These are phyloP conservation scores for Ectobius pallidus DNA, from an alignment of 2,888 invertebrate species.

Conservation along the genomic window DNA sequence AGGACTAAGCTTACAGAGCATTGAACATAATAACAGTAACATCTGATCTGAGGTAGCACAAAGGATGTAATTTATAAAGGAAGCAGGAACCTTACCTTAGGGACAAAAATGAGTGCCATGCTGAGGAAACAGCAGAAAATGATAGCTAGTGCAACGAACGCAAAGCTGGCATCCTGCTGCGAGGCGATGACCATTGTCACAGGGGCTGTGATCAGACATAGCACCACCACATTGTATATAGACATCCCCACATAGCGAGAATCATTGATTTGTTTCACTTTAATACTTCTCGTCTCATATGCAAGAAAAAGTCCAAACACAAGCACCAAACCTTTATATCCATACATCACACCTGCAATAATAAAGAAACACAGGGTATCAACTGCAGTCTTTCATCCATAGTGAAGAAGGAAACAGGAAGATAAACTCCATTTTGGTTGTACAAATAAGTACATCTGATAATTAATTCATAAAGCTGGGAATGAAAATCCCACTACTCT, in stretches of 20 bases:
- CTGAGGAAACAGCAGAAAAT: slow-evolving; percentile 98
- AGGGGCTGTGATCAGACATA: slow-evolving; percentile 97
- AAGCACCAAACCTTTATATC: slow-evolving; percentile 95
- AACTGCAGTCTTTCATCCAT: not conserved
- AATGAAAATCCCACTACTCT: no score
- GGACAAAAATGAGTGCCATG: slow-evolving; percentile 97
- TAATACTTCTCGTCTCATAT: slow-evolving; percentile 97
- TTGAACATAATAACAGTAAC: no score
- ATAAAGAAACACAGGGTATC: slow-evolving; percentile 33
- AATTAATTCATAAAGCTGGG: no score
- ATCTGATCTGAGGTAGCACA: no score
- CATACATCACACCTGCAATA: slow-evolving; percentile 85
- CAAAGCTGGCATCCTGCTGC: slow-evolving; percentile 97
- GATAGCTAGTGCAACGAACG: slow-evolving; percentile 94
- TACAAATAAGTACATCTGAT: no score
- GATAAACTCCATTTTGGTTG: no score
- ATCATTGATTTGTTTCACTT: slow-evolving; percentile 97
- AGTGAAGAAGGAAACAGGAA: no score
- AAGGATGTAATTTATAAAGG: no score
- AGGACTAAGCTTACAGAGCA: no score
- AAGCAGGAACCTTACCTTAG: slow-evolving; percentile 79
- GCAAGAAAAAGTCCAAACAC: slow-evolving; percentile 97
- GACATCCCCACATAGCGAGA: slow-evolving; percentile 98
- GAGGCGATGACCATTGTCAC: slow-evolving; percentile 96
- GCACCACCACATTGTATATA: slow-evolving; percentile 98